These are phyloP conservation scores for Bolinopsis microptera DNA, from an alignment of 37 sponge, comb jelly and placozoan genomes.

Conservation along the genomic window DNA sequence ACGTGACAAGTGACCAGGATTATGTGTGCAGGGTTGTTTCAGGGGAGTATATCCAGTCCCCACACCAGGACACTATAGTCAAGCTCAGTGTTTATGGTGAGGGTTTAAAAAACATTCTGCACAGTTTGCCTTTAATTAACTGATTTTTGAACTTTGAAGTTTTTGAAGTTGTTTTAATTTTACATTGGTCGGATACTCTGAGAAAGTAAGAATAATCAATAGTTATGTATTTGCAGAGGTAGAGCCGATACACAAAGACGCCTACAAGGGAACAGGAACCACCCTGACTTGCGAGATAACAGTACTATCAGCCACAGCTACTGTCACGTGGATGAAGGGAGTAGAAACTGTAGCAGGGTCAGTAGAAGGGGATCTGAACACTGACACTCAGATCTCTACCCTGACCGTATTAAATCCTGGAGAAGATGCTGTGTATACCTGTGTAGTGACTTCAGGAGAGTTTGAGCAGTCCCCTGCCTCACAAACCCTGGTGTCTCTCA, in stretches of 20 bases:
- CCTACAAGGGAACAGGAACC: not conserved
- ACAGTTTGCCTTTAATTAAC: too few relatives aligned
- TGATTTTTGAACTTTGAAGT: too few relatives aligned
- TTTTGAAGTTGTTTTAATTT: too few relatives aligned
- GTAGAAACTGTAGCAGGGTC: not conserved
- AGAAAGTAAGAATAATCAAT: too few relatives aligned
- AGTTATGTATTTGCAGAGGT: too few relatives aligned
- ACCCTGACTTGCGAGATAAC: not conserved
- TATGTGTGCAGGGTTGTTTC: not conserved
- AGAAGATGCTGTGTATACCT: not conserved
- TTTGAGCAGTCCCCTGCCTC: not conserved
- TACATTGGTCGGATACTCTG: too few relatives aligned
- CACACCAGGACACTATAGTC: not conserved
- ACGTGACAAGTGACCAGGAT: not conserved
- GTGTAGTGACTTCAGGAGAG: not conserved
- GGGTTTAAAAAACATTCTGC: too few relatives aligned
- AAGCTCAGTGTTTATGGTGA: not conserved
- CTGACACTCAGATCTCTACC: not conserved
- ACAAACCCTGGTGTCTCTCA: not conserved
- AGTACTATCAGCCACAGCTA: not conserved
- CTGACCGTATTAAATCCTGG: not conserved
- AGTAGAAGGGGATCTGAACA: not conserved
- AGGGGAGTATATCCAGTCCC: not conserved
- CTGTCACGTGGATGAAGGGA: not conserved
- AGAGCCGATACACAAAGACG: not conserved